Conservation (phyloP, 2,888 invertebrate genomes). For the Troglohyphantes excavatus region DNA sequence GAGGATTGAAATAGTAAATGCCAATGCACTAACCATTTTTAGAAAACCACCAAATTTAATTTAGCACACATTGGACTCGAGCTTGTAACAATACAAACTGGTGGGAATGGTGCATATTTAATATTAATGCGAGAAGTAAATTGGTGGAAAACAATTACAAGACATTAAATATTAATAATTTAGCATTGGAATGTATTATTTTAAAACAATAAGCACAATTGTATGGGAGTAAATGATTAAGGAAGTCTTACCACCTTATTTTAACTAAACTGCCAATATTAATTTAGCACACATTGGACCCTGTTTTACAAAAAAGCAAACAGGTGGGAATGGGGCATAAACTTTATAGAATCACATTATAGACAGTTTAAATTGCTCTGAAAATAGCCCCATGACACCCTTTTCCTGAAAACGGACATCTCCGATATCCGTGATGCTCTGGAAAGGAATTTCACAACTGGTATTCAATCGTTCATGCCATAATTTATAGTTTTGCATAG, state of each 20-base stretch:
- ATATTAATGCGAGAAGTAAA: background rate
- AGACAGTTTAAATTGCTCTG: too few species aligned
- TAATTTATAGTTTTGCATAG: too few species aligned
- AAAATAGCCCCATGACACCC: too few species aligned
- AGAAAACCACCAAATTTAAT: background rate
- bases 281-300: background rate
- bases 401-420: too few species aligned
- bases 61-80: conserved; percentile 33
- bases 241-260: background rate
- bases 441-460: too few species aligned
- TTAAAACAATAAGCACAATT: too few species aligned
- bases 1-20: background rate
- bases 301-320: background rate
- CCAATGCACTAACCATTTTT: background rate
- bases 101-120: conserved; percentile 9
- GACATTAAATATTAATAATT: too few species aligned
- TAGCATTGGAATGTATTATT: too few species aligned
- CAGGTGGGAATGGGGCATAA: background rate
- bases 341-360: background rate
- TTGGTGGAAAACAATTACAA: too few species aligned
- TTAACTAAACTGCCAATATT: background rate
- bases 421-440: too few species aligned
- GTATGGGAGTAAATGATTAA: background rate
- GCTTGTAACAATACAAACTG: conserved; percentile 11
- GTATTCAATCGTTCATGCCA: too few species aligned